phyloP scores from a whole-genome alignment of 2,888 invertebrate genomes.

The Rotaria socialis region DNA sequence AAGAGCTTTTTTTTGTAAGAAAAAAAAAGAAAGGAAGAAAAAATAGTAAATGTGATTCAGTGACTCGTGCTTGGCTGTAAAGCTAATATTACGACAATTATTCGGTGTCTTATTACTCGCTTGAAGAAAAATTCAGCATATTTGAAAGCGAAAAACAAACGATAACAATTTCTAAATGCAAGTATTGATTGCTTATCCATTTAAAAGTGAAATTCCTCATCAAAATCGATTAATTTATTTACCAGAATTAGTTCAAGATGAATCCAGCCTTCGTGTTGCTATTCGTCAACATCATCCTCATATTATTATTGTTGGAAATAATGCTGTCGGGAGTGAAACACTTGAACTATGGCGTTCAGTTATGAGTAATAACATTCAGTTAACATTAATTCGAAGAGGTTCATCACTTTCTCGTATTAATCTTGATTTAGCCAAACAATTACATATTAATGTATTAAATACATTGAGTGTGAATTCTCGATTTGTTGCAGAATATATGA shows the following conservation, averaged over 20 bases:
- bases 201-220: background rate
- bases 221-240: background rate
- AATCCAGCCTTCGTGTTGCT: background rate
- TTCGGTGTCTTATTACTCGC: too few relatives aligned
- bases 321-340: background rate
- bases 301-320: background rate
- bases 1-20: too few relatives aligned
- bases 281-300: background rate
- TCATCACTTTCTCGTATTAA: background rate
- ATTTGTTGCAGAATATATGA: background rate
- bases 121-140: too few relatives aligned
- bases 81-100: too few relatives aligned
- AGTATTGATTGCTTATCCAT: background rate
- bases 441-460: background rate
- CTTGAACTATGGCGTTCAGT: background rate
- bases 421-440: background rate
- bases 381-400: background rate
- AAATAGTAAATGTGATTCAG: too few relatives aligned
- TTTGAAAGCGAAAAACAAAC: too few relatives aligned
- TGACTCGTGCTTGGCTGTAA: too few relatives aligned
- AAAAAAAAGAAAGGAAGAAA: too few relatives aligned
- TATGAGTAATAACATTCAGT: background rate
- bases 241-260: background rate
- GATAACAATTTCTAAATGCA: background rate
- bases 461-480: background rate